Evolutionary conservation across 2,888 invertebrate genomes (phyloP), one percentile per base, ranked within the genome.

Genomic region (Apamea epomidion): DNA sequence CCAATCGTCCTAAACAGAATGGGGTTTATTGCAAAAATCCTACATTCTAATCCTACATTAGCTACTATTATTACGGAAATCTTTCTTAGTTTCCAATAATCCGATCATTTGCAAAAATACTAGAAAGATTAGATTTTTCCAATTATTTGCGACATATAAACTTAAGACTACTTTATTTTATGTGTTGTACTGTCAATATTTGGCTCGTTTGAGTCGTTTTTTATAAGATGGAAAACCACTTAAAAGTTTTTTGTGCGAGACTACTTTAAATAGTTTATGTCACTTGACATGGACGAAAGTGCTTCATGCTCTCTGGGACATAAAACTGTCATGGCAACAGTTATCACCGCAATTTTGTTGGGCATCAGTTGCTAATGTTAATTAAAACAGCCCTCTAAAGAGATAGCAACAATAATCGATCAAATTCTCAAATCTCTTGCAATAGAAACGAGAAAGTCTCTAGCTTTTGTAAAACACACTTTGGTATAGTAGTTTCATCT

Each of bases 141-240:
- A 58, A 58, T 5, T 21, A 76, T 58, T 42, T 18, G 42, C 29
- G 25, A 42, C n/a, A 18, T 42, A n/a, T 29, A 78, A 80, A 82
- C 80, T 70, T 14, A n/a, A 62, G 21, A 54, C 71, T 21, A 64
- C n/a, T 71, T 54, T 65, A 64, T 74, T 70, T 64, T 21, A 65
- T 86, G 48, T 67, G 6, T 32, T 14, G 12, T 37, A 16, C 25
- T 69, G 54, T 42, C 37, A 58, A 58, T 74, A 67, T 48, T 58
- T 65, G 54, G n/a, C 14, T 16, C 64, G 18, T 65, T 83, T 58
- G 37, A 58, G 29, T 37, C 48, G 32, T 37, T 51, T 7, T 54
- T 45, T 45, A 10, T 21, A 83, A 76, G n/a, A 69, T 29, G 4
- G 29, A 25, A 37, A 70, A 29, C 25, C 42, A 58, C 37, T 54